A percentile compares a stretch with the other conserved stretches of the same genome.
These are phyloP conservation scores for Trissoscelio sp. DNA, from an alignment of 2,888 invertebrate genomes.

Conservation along the genomic window DNA sequence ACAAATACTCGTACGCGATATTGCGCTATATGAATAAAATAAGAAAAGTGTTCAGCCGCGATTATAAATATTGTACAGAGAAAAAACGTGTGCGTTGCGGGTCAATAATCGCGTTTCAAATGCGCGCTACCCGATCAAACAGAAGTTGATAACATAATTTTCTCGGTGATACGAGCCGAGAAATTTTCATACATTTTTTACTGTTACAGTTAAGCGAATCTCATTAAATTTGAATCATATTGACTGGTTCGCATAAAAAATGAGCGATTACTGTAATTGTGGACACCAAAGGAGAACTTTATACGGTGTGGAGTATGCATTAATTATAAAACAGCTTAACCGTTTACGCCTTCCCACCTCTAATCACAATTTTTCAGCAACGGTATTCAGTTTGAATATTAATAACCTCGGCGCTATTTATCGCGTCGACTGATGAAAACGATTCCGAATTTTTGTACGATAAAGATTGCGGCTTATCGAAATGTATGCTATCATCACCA, in stretches of 20 bases:
- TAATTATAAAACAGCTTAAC: constrained; percentile 20
- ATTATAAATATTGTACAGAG: constrained; percentile 44
- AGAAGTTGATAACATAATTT: constrained; percentile 30
- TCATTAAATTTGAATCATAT: constrained; percentile 7
- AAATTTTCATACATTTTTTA: constrained; percentile 19
- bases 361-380: constrained; percentile 19
- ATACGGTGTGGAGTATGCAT: constrained; percentile 1
- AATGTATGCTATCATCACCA: constrained; percentile 16
- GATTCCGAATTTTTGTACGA: too few relatives aligned
- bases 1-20: constrained; percentile 52
- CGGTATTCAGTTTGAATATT: constrained; percentile 19
- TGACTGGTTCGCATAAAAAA: constrained; percentile 28
- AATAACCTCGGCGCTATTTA: constrained; percentile 26
- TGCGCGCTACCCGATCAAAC: constrained; percentile 20
- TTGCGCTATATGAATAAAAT: constrained; percentile 44
- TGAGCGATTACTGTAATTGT: constrained; percentile 16
- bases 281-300: neutral
- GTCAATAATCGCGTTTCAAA: constrained; percentile 18
- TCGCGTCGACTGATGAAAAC: constrained; percentile 19
- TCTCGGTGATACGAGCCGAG: neutral
- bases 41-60: constrained; percentile 21
- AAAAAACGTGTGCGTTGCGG: constrained; percentile 8
- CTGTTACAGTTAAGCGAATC: constrained; percentile 1
- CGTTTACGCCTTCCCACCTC: constrained; percentile 18
- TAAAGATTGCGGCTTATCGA: constrained; percentile 23